Base-by-base conservation (phyloP, 1,140 invertebrate genomes). In the Drosophila ananassae region DNA sequence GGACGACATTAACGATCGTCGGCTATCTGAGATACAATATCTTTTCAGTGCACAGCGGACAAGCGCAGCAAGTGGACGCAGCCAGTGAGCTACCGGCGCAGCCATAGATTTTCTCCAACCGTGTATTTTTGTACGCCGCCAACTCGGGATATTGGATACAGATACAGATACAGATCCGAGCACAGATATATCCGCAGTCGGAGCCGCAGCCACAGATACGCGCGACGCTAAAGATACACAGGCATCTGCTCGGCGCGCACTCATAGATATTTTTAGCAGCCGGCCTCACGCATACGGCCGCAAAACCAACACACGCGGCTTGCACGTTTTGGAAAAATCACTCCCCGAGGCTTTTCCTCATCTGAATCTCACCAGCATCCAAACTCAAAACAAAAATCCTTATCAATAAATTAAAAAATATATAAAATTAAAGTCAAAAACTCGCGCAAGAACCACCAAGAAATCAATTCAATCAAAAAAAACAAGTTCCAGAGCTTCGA, bases 181-280 rank as follows among this genome's bases (percentile, higher is more conserved):
- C 13, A 44, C n/a, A 21, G 41, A 44, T 44, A 44, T 37, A 37
- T 37, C 34, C 34, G 34, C 32, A 37, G 34, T 37, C 34, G 34
- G 10, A 37, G 34, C 10, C 34, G 34, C 41, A 44, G 41, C 41
- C 41, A 44, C 58, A 67, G 53, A 32, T 44, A 55, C 41, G 58
- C 22, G 41, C 41, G 41, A 44, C 62, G 59, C 57, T 66, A 62
- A 62, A 64, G 60, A 67, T 67, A 67, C 47, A 53, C 48, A 34
- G 39, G 41, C 41, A 13, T 13, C 41, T 13, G 30, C 57, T 28
- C 58, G 66, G 63, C 73, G 82, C 83, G 79, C 61, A 82, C 83
- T 89, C 83, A 89, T 85, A 80, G 82, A 85, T 85, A 85, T 85
- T 85, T 85, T 82, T 85, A 85, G 82, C 82, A 82, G 59, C 82